Base-by-base conservation (phyloP, 2,888 invertebrate genomes). In the Lottia scabra region DNA sequence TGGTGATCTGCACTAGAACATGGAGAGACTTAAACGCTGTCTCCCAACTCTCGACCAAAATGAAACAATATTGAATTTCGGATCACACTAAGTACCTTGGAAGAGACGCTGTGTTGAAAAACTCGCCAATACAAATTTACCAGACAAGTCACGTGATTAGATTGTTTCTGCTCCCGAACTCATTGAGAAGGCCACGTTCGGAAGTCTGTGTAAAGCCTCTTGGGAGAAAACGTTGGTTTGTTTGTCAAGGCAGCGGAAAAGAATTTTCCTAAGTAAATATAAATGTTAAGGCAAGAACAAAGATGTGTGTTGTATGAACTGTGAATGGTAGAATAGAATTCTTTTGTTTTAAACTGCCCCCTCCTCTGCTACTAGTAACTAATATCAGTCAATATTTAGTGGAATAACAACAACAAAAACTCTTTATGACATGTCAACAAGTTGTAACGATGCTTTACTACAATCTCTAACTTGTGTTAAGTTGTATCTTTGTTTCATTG, bases 301-400 rank as follows among this genome's bases (percentile, higher is more conserved):
- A 19, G 44, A 72, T 48, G 65, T 38, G 38, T n/a, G 62, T 38
- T 56, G 56, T 30, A 30, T 27, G 38, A 63, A n/a, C 44, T n/a
- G n/a, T 30, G n/a, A 63, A 63, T 62, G 68, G 62, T 30, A 27
- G 27, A 68, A 30, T 23, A 23, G 23, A 45, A 46, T 23, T 16
- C 45, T 26, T 67, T 67, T 67, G 43, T 23, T 26, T 67, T 45
- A 26, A 45, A 6, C 13, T 23, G 38, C 56, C 65, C 65, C 44
- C 48, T 70, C 70, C 70, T 70, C 65, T 43, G 56, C 70, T 43
- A 44, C 65, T 65, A 65, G 46, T 44, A 56, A 38, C 43, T 23
- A 56, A 56, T 56, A 56, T 23, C 56, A 56, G 38, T 38, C 38
- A 38, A 38, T 38, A 38, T 38, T 38, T 38, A 38, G 38, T 38